Conservation (phyloP, 2,797 vertebrate genomes). For the Enteromius argenteus region DNA sequence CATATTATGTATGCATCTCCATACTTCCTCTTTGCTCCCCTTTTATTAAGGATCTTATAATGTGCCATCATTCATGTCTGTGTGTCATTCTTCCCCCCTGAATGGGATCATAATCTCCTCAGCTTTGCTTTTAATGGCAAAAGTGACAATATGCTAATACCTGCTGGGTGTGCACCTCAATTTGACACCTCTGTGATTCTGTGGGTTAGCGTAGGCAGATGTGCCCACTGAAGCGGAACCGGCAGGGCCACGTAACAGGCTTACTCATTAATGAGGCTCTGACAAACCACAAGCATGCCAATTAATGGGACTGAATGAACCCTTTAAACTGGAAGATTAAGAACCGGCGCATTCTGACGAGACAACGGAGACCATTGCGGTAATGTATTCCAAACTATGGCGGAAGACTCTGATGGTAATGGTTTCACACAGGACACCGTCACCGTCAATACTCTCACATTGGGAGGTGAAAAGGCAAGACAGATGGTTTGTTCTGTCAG, state of each 20-base stretch:
- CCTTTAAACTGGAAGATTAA: conserved; percentile 68
- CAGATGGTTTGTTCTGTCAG: conserved; percentile 53
- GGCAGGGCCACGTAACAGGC: conserved; percentile 69
- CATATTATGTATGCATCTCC: conserved; percentile 71
- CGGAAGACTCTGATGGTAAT: conserved; percentile 51
- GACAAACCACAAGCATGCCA: conserved; percentile 76
- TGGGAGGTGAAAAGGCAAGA: conserved; percentile 45
- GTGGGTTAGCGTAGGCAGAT: conserved; percentile 77
- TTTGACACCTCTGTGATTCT: conserved; percentile 79
- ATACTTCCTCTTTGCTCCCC: conserved; percentile 62
- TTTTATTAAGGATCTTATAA: conserved; percentile 71
- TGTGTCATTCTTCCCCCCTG: conserved; percentile 73
- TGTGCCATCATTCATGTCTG: conserved; percentile 76
- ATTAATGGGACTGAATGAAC: conserved; percentile 77
- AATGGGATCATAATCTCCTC: conserved; percentile 79
- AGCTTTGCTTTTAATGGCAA: conserved; percentile 80
- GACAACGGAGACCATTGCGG: conserved; percentile 38
- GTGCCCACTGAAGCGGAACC: conserved; percentile 77
- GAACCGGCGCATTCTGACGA: conserved; percentile 59
- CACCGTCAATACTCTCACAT: conserved; percentile 44
- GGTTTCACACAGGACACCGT: conserved; percentile 53
- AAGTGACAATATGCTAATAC: conserved; percentile 77
- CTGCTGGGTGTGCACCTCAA: conserved; percentile 65
- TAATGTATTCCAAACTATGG: conserved; percentile 56
- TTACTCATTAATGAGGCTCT: conserved; percentile 80